Evolutionary conservation across 2,797 vertebrate species (phyloP).

Genomic region (Bovichtus diacanthus): DNA sequence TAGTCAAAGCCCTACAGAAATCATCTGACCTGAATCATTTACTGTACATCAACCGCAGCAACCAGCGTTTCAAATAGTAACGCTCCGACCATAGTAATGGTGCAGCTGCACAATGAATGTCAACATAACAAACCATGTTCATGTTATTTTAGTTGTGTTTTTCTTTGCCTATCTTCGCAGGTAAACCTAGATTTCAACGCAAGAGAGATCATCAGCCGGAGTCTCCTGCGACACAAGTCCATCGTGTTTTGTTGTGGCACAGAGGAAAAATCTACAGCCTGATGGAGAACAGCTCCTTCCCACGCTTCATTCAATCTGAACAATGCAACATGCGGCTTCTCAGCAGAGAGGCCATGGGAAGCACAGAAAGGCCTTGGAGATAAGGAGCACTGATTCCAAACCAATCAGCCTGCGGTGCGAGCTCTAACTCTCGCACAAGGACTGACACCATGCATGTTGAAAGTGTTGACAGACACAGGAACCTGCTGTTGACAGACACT

Average conservation of each 20-base stretch:
- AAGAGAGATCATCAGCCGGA: constrained; percentile 85
- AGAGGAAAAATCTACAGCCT: constrained; percentile 89
- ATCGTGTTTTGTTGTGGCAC: constrained; percentile 86
- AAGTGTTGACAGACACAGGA: constrained; percentile 2
- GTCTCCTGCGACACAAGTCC: constrained; percentile 82
- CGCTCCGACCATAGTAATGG: not conserved
- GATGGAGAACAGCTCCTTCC: constrained; percentile 90
- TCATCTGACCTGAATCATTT: not conserved
- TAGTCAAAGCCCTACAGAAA: not conserved
- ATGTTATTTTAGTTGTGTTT: not conserved
- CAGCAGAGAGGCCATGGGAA: constrained; percentile 38
- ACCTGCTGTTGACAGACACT: not conserved
- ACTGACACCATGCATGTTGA: constrained; percentile 27
- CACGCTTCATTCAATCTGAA: constrained; percentile 87
- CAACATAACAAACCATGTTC: not conserved
- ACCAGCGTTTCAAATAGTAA: not conserved
- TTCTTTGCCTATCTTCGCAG: constrained; percentile 72
- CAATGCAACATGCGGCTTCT: constrained; percentile 82
- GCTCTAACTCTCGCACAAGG: constrained; percentile 13
- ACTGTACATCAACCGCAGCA: not conserved
- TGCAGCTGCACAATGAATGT: not conserved
- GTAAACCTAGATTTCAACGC: constrained; percentile 92
- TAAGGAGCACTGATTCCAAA: constrained; percentile 26
- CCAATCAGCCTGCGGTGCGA: constrained; percentile 25
- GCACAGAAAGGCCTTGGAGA: constrained; percentile 28